phyloP scores from a whole-genome alignment of 2,113 vertebrate species.

The Salminus brasiliensis region DNA sequence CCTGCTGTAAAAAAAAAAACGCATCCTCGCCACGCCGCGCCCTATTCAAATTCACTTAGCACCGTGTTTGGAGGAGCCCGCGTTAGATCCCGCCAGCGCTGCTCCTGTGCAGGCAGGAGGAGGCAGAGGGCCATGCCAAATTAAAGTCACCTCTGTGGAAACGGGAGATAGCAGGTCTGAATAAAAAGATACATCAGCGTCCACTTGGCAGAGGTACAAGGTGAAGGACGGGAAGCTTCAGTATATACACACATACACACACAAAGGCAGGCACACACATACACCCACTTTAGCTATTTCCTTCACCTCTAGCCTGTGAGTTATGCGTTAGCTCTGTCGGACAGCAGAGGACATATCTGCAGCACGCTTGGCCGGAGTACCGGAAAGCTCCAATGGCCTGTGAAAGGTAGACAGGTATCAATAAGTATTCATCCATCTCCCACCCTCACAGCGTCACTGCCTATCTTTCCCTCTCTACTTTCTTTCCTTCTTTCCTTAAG shows the following conservation, averaged over 20 bases:
- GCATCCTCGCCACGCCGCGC: not conserved
- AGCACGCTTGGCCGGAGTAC: not conserved
- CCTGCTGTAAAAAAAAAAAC: not conserved
- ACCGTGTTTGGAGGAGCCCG: not conserved
- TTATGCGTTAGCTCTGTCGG: constrained; percentile 10
- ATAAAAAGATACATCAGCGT: constrained; percentile 35
- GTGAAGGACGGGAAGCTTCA: constrained; percentile 17
- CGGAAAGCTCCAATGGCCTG: constrained; percentile 22
- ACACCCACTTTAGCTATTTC: not conserved
- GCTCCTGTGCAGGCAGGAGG: not conserved
- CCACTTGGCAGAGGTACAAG: constrained; percentile 42
- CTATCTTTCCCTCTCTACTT: not conserved
- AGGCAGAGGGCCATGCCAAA: not conserved
- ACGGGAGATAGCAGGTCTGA: not conserved
- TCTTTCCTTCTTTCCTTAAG: too few relatives aligned
- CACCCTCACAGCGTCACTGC: not conserved
- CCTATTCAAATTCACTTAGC: constrained; percentile 11
- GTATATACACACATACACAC: constrained; percentile 19
- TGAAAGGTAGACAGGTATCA: constrained; percentile 27
- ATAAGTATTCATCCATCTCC: constrained; percentile 18
- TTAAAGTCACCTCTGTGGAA: constrained; percentile 11
- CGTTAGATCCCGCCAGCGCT: not conserved
- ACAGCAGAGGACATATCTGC: constrained; percentile 43
- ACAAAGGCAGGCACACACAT: not conserved
- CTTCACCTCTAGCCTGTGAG: constrained; percentile 7